Base-by-base conservation (phyloP, 2,797 vertebrate species). In the Acanthopagrus latus region DNA sequence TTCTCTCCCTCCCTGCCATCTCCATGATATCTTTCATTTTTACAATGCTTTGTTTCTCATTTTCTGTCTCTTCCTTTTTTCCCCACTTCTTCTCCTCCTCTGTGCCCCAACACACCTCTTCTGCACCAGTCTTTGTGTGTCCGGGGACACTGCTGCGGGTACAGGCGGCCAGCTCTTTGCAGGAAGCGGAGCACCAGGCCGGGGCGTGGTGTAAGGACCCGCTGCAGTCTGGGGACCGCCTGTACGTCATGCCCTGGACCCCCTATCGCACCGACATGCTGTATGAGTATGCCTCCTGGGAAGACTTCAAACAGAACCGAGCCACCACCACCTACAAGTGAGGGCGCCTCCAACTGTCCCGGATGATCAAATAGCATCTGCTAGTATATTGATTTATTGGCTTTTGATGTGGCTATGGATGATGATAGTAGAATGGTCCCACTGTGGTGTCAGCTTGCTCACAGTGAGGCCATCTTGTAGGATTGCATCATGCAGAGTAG, bases 121-220 rank as follows among this genome's bases (percentile, higher is more conserved):
- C 69, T 79, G 65, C 84, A 85, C 71, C 95, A 99, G 97, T 98
- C 93, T 98, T 99, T 92, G 97, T 98, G 67, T 98, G 97, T 90
- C 97, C 97, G 57, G 97, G 97, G 74, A 97, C 96, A 1, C 94
- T 98, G 55, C 96, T 96, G 86, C 95, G 96, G 86, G 94, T 99
- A 81, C 95, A 97, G 90, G 89, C 96, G 4, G 86, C 96, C 85
- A 97, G 96, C 57, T 97, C 96, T 9, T 95, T 96, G 27, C 96
- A 98, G 78, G 97, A 99, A 81, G 96, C 96, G 0, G 96, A 97
- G 84, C 97, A 99, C 87, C 97, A 98, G 84, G 96, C 97, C 0
- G 98, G 98, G 25, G 97, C 97, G 0, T 99, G 98, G 98, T 99
- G 98, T 86, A 97, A 97, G 89, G 98, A 99, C 92, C 98, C 98